Evolutionary conservation across 1,140 invertebrate species (phyloP).

Genomic region (Drosophila burlai): DNA sequence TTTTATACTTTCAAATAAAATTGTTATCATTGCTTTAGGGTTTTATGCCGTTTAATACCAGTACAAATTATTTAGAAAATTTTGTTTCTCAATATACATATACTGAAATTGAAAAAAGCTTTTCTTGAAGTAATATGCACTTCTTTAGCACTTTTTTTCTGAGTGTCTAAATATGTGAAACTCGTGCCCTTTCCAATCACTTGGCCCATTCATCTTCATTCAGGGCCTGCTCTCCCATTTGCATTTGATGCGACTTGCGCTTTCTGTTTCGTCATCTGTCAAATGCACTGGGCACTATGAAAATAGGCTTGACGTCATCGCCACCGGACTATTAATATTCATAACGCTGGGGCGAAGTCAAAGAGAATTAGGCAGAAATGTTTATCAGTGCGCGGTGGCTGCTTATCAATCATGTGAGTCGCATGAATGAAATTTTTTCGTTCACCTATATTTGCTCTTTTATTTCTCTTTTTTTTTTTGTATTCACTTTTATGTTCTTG

Average conservation of each 20-base stretch:
- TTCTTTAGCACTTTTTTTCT: not conserved
- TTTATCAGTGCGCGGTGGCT: slow-evolving; percentile 27
- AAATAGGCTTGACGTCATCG: slow-evolving; percentile 33
- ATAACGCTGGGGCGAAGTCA: slow-evolving; percentile 20
- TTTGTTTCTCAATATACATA: no score
- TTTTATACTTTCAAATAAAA: not conserved
- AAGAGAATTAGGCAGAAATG: slow-evolving; percentile 25
- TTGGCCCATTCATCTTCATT: slow-evolving; percentile 71
- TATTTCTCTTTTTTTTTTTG: not conserved
- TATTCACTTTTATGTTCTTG: slow-evolving; percentile 3
- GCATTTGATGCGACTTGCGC: slow-evolving; percentile 67
- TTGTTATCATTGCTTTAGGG: not conserved
- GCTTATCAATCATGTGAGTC: slow-evolving; percentile 56
- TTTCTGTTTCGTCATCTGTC: slow-evolving; percentile 71
- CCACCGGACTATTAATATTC: slow-evolving; percentile 46
- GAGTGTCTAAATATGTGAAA: slow-evolving; percentile 5
- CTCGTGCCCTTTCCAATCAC: slow-evolving; percentile 13
- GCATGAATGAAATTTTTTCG: slow-evolving; percentile 35
- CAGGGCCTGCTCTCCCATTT: slow-evolving; percentile 43
- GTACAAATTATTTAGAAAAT: no score
- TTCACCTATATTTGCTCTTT: slow-evolving; percentile 5
- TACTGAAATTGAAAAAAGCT: no score
- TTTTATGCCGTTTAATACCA: no score
- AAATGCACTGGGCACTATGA: slow-evolving; percentile 52
- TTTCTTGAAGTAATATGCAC: not conserved